Evolutionary conservation across 2,113 vertebrate species (phyloP).

Genomic region (Rhineura floridana): DNA sequence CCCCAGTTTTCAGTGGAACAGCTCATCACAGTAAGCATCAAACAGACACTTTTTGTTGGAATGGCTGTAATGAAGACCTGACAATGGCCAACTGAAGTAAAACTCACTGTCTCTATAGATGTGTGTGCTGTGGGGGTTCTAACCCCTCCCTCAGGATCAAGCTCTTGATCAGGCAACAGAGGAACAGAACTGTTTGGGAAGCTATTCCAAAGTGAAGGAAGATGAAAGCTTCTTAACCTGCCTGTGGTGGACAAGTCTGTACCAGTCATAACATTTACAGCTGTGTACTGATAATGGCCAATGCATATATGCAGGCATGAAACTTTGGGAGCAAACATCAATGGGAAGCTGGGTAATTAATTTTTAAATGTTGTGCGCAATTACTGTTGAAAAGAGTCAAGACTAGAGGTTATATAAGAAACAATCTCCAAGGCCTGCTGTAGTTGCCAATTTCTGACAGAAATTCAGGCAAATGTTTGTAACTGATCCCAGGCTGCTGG

Average conservation of each 20-base stretch:
- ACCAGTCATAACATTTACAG: neutral
- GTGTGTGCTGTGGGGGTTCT: neutral
- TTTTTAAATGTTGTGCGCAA: neutral
- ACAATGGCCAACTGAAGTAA: neutral
- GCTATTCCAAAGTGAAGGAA: neutral
- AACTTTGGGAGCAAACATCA: neutral
- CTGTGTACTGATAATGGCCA: neutral
- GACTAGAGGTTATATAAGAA: neutral
- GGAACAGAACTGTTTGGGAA: neutral
- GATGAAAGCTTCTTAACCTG: neutral
- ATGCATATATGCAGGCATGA: neutral
- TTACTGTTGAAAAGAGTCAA: neutral
- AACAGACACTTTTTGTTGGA: neutral
- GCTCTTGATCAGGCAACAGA: neutral
- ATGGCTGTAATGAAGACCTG: neutral
- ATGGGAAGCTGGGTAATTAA: neutral
- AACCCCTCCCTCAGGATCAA: neutral
- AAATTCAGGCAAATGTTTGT: neutral
- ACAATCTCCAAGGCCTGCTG: neutral
- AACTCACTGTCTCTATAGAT: neutral
- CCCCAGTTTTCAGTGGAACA: neutral
- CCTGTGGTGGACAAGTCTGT: no score
- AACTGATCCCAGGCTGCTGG: neutral
- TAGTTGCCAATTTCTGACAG: neutral
- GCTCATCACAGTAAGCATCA: rapidly evolving